Evolutionary conservation across 2,797 vertebrate genomes (phyloP).

Genomic region (Cercopithecus neglectus): DNA sequence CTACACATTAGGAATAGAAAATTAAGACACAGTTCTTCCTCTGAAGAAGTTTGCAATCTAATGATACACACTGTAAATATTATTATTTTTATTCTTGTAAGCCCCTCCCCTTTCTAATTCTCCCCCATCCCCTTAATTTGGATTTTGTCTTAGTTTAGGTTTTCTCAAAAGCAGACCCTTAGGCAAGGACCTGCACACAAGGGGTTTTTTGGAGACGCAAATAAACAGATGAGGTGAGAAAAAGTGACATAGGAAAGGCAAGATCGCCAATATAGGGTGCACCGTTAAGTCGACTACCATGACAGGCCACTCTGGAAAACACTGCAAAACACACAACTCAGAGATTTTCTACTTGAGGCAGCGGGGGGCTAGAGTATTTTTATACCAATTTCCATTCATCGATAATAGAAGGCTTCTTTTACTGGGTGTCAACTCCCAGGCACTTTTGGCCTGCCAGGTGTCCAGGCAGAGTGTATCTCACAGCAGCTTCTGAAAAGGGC

Average conservation of each 20-base stretch:
- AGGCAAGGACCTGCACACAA: neutral
- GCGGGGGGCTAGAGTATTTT: neutral
- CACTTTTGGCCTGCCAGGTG: neutral
- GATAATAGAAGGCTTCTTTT: neutral
- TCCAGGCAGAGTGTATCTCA: neutral
- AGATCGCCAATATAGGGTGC: rapidly evolving
- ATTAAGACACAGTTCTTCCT: neutral
- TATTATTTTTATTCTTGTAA: neutral
- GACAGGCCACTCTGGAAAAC: neutral
- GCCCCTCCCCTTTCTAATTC: neutral
- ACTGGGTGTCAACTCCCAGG: neutral
- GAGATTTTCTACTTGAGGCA: neutral
- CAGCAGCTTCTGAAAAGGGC: neutral
- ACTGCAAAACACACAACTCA: neutral
- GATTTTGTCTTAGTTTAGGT: neutral
- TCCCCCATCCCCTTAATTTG: neutral
- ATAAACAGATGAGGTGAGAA: neutral
- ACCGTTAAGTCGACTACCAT: neutral
- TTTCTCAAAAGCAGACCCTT: neutral
- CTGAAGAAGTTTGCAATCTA: neutral
- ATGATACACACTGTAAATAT: neutral
- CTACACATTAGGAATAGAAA: neutral
- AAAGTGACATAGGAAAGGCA: neutral
- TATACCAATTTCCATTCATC: neutral
- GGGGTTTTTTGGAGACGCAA: neutral